phyloP scores from a whole-genome alignment of 2,113 vertebrate species.

The Hemiscyllium ocellatum region DNA sequence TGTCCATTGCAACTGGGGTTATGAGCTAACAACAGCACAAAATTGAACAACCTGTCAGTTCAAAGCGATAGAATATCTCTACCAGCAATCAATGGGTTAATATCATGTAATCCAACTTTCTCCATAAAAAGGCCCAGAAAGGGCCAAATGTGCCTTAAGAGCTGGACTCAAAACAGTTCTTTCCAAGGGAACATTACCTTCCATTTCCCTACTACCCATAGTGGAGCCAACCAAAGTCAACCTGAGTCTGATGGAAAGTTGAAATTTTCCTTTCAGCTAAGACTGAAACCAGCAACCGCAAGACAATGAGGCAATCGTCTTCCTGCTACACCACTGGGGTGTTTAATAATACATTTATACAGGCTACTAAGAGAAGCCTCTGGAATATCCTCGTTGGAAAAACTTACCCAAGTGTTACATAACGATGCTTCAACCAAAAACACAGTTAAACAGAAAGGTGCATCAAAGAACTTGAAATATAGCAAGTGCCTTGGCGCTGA shows the following conservation, averaged over 20 bases:
- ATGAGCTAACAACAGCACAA: not conserved
- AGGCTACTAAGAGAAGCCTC: not conserved
- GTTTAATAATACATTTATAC: not conserved
- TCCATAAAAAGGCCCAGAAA: not conserved
- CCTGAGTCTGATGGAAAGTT: not conserved
- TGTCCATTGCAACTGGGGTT: not conserved
- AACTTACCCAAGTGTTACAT: not conserved
- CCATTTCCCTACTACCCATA: not conserved
- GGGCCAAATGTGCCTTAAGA: not conserved
- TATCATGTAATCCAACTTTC: not conserved
- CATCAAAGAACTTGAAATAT: not conserved
- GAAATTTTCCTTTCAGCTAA: not conserved
- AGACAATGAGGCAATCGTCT: not conserved
- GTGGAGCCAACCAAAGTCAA: not conserved
- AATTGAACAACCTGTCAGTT: not conserved
- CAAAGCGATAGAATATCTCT: not conserved
- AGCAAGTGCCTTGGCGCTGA: not conserved
- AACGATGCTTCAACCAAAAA: not conserved
- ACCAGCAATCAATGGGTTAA: not conserved
- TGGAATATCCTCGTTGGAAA: not conserved
- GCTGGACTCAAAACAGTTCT: not conserved
- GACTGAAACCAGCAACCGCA: constrained; percentile 12
- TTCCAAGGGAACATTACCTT: not conserved
- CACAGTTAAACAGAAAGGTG: not conserved
- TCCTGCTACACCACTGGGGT: not conserved